Evolutionary conservation across 1,140 invertebrate species (phyloP), one percentile per base, ranked within the genome.

Genomic region (Microplitis mediator): DNA sequence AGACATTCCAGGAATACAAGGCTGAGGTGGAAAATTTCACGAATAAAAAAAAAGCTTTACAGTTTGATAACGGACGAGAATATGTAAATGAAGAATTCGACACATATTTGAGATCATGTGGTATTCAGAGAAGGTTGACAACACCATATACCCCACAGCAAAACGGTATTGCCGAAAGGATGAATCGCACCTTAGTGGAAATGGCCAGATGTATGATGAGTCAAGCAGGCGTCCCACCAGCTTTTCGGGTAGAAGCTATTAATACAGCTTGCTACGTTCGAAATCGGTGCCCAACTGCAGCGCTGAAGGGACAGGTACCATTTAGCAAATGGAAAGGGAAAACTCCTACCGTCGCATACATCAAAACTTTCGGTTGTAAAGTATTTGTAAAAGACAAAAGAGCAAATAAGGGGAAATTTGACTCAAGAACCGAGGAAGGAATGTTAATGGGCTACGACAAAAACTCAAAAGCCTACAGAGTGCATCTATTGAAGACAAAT

Each of bases 391-490:
- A 52, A 16, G 60, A 63, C 32, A 63, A 71, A 23, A 52, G 4
- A 3, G 2, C 13, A 52, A 32, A 34, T 5, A 52, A 50, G 6
- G 69, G 69, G 1, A 71, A 71, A 63, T 54, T 71, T 11, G 69
- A 71, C 0, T 63, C 60, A 4, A 51, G 50, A 13, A 50, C 63
- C 16, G 23, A 6, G 5, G 65, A 56, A 13, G 32, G 52, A 54
- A 54, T 16, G 3, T 54, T 54, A 14, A 16, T 54, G 13, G 72
- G 72, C 3, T 74, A 74, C 11, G 23, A 56, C 4, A 39, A 39
- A 11, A 3, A 74, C 11, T 69, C 61, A 31, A 70, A 74, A 60
- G 68, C 62, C 3, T 74, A 74, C 16, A 45, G 67, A 3, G 31
- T 74, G 11, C 58, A 56, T 14, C 11, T 60, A 23, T 56, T 52